These are phyloP conservation scores for Stercorarius parasiticus DNA, from an alignment of 2,113 vertebrate species.

Conservation along the genomic window DNA sequence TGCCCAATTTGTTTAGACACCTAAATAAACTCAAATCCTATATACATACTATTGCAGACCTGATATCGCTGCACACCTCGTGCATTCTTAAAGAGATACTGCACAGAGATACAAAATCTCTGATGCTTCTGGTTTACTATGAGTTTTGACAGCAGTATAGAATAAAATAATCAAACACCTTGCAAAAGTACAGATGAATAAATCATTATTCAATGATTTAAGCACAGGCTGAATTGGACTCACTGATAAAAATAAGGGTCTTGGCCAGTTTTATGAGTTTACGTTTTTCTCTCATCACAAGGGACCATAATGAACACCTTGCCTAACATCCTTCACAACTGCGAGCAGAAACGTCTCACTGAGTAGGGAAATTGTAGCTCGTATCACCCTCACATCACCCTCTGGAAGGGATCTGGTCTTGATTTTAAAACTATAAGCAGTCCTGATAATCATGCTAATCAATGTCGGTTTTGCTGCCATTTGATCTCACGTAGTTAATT, in stretches of 20 bases:
- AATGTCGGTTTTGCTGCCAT: not conserved
- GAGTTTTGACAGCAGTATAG: not conserved
- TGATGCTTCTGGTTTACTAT: not conserved
- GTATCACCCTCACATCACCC: fast-evolving
- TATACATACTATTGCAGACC: not conserved
- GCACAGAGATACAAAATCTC: not conserved
- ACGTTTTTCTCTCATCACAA: not conserved
- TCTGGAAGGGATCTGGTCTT: not conserved
- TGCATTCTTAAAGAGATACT: not conserved
- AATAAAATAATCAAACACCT: not conserved
- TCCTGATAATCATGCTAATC: not conserved
- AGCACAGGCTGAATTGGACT: not conserved
- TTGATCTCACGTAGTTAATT: not conserved
- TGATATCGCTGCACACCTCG: not conserved
- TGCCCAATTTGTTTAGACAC: not conserved
- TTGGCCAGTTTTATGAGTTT: not conserved
- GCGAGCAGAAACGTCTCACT: not conserved
- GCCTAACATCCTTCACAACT: not conserved
- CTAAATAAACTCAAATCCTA: not conserved
- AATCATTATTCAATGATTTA: not conserved
- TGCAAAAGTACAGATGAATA: not conserved
- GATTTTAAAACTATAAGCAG: not conserved
- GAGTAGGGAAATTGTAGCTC: not conserved
- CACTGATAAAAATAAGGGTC: not conserved
- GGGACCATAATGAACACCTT: not conserved